Conservation (phyloP, 2,797 vertebrate genomes). For the Malurus splendens region DNA sequence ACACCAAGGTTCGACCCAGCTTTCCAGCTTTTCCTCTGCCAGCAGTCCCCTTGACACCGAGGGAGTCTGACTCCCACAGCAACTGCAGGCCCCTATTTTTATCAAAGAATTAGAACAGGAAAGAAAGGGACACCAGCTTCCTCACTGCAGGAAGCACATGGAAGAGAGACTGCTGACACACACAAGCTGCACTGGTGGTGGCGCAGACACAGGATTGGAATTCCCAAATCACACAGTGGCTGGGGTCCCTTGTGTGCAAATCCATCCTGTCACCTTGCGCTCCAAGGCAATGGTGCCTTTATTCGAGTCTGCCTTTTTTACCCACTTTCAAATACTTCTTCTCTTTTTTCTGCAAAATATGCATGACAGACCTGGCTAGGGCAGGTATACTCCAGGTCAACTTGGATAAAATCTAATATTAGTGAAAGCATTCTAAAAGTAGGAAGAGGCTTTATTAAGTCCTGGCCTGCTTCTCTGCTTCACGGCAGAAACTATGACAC, state of each 20-base stretch:
- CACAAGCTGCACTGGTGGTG: not conserved
- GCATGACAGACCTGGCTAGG: not conserved
- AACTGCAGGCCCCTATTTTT: not conserved
- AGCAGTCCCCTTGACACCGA: not conserved
- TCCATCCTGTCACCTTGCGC: not conserved
- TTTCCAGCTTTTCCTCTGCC: not conserved
- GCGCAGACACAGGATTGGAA: not conserved
- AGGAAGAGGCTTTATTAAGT: not conserved
- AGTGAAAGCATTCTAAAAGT: not conserved
- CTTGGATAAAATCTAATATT: not conserved
- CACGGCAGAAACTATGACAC: not conserved
- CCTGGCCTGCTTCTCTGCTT: not conserved
- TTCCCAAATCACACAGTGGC: not conserved
- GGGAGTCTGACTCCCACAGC: not conserved
- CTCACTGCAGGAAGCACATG: not conserved
- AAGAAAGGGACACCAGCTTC: not conserved
- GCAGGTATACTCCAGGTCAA: not conserved
- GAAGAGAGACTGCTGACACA: not conserved
- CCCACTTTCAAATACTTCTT: not conserved
- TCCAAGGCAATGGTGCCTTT: not conserved
- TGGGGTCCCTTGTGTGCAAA: not conserved
- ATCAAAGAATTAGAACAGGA: not conserved
- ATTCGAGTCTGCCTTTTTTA: not conserved
- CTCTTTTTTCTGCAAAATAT: not conserved
- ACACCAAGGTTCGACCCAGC: not conserved